phyloP scores from a whole-genome alignment of 2,888 invertebrate genomes.

The Noctuana brunneofusca region DNA sequence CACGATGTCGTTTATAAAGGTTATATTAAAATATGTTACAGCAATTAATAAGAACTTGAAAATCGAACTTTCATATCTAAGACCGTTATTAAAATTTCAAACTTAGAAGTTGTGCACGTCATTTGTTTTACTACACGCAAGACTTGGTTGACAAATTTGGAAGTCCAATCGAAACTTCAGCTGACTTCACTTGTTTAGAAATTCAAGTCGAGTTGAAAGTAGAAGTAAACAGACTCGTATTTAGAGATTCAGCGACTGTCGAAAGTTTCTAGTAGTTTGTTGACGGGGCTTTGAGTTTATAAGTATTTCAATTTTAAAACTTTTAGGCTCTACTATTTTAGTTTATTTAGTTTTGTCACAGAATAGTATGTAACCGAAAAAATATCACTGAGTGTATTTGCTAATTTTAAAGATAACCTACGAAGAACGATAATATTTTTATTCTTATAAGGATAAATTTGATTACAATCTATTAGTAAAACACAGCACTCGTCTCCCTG shows the following conservation, averaged over 20 bases:
- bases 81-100: not conserved
- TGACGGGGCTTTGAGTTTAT: constrained; percentile 6
- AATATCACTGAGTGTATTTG: too few species aligned
- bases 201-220: constrained; percentile 9
- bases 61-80: too few species aligned
- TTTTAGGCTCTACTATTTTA: not conserved
- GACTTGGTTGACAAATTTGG: constrained; percentile 22
- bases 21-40: too few species aligned
- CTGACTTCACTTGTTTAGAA: constrained; percentile 26
- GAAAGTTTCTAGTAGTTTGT: constrained; percentile 25
- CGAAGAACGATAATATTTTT: too few species aligned
- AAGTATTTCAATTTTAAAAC: not conserved
- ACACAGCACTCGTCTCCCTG: too few species aligned
- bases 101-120: constrained; percentile 5
- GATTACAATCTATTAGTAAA: too few species aligned
- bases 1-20: too few species aligned
- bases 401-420: too few species aligned
- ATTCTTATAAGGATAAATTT: too few species aligned
- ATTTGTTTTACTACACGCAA: constrained; percentile 23
- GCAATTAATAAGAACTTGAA: too few species aligned
- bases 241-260: constrained; percentile 12
- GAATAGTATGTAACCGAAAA: too few species aligned
- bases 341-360: too few species aligned
- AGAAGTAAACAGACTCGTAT: constrained; percentile 15
- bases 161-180: constrained; percentile 29